These are phyloP conservation scores for Pangasius djambal DNA, from an alignment of 2,797 vertebrate species.

Conservation along the genomic window DNA sequence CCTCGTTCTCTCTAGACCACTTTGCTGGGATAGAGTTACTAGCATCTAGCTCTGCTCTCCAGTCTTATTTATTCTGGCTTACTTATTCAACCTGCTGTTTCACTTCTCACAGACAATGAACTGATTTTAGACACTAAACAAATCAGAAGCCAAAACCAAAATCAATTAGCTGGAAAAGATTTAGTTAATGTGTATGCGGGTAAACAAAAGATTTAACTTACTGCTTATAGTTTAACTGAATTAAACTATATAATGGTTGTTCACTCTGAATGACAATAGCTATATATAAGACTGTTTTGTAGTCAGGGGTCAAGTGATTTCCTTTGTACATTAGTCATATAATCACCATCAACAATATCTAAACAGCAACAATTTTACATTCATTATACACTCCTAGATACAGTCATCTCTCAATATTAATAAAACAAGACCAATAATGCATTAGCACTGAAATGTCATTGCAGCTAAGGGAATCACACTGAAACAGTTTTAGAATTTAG, in stretches of 20 bases:
- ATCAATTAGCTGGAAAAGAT: neutral
- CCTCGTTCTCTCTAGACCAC: neutral
- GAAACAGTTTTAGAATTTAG: neutral
- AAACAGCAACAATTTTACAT: neutral
- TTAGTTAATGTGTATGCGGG: neutral
- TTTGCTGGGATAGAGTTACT: conserved; percentile 2
- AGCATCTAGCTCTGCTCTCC: neutral
- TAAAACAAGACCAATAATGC: neutral
- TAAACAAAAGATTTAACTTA: neutral
- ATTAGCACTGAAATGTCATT: neutral
- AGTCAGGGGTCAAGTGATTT: neutral
- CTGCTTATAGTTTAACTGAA: neutral
- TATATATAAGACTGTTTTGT: neutral
- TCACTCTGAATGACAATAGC: neutral
- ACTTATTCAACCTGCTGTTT: neutral
- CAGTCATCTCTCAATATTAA: neutral
- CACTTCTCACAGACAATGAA: neutral
- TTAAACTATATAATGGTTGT: neutral
- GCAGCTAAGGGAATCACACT: neutral
- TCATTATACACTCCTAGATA: neutral
- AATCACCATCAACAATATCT: neutral
- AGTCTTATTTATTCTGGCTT: neutral
- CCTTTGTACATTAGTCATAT: neutral
- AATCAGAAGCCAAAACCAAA: neutral
- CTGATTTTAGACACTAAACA: neutral